These are phyloP conservation scores for Anorthoa munda DNA, from an alignment of 2,888 invertebrate species.

Conservation along the genomic window DNA sequence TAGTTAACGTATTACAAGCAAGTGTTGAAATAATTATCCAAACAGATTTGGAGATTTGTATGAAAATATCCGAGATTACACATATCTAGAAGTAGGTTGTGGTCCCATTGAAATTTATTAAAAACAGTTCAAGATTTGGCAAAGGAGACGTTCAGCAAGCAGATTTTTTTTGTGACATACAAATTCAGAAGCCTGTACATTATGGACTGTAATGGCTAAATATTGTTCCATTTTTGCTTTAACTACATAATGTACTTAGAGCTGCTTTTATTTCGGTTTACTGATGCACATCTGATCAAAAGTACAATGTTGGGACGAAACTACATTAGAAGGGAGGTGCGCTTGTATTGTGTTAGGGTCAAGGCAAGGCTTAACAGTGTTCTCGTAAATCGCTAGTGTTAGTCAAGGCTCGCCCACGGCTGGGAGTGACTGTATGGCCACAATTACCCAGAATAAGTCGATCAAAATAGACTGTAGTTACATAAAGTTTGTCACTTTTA, in stretches of 20 bases:
- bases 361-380: conserved; percentile 51
- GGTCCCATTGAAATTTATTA: not conserved
- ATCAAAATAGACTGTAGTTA: conserved; percentile 4
- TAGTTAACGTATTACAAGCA: conserved; percentile 10
- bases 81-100: not conserved
- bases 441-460: conserved; percentile 5
- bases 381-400: conserved; percentile 36
- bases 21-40: conserved; percentile 7
- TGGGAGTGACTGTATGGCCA: conserved; percentile 12
- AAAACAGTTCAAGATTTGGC: not conserved
- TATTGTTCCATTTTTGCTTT: not conserved
- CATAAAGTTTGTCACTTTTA: not conserved
- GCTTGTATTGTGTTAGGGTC: conserved; percentile 31
- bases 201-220: not conserved
- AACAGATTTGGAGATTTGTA: not conserved
- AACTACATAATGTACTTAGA: not conserved
- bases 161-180: not conserved
- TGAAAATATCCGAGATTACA: no score
- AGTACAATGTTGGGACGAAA: not conserved
- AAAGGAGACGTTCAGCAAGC: not conserved
- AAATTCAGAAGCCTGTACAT: not conserved
- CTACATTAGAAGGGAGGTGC: conserved; percentile 43
- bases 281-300: not conserved
- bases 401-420: conserved; percentile 21
- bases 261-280: not conserved